Evolutionary conservation across 1,140 invertebrate species (phyloP).

Genomic region (Hestina assimilis): DNA sequence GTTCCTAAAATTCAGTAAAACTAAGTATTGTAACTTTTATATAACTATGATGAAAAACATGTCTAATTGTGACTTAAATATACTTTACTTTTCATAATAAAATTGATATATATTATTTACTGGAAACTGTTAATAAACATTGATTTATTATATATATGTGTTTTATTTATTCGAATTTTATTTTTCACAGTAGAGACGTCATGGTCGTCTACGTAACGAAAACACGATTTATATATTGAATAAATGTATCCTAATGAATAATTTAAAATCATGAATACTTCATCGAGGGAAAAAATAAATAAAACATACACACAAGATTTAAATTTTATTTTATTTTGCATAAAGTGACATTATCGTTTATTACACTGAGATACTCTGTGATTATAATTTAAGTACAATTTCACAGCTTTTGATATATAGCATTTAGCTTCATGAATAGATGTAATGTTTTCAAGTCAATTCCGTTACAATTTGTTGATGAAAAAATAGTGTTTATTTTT

Average conservation of each 20-base stretch:
- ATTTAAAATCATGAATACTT: too few relatives aligned
- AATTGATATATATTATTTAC: background rate
- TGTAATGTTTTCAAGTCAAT: conserved; percentile 47
- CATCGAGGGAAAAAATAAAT: background rate
- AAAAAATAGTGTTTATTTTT: conserved; percentile 55
- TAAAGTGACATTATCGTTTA: conserved; percentile 67
- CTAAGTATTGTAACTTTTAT: too few relatives aligned
- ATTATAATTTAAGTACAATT: conserved; percentile 72
- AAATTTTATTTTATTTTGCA: conserved; percentile 67
- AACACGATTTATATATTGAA: too few relatives aligned
- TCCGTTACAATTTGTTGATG: conserved; percentile 42
- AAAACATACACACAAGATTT: conserved; percentile 34
- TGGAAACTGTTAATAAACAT: background rate
- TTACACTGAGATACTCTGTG: conserved; percentile 71
- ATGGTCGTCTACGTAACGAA: too few relatives aligned
- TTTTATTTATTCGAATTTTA: conserved; percentile 3
- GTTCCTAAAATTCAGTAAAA: too few relatives aligned
- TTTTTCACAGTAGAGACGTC: too few relatives aligned
- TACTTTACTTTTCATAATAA: too few relatives aligned
- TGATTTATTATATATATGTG: background rate
- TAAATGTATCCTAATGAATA: too few relatives aligned
- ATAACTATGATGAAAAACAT: too few relatives aligned
- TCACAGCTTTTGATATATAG: conserved; percentile 69
- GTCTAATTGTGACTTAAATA: too few relatives aligned
- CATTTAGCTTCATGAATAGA: conserved; percentile 38